Conservation (phyloP, 2,113 vertebrate species). For the Chroicocephalus ridibundus region DNA sequence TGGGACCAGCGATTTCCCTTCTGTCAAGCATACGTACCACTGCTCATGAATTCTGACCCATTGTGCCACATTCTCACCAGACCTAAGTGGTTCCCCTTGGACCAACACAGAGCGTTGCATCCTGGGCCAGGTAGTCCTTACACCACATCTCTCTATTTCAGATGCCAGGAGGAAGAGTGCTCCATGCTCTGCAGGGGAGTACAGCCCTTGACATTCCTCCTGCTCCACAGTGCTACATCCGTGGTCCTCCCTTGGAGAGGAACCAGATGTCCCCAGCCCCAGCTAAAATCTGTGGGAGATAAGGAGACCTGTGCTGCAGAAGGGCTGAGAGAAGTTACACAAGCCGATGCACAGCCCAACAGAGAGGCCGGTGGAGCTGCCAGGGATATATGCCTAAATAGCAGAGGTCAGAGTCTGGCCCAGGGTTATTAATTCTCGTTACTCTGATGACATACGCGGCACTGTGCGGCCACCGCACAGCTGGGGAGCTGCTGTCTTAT, state of each 20-base stretch:
- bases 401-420: constrained; percentile 46
- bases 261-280: neutral
- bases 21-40: accelerated
- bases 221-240: accelerated
- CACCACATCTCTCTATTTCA: neutral
- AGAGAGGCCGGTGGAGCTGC: neutral
- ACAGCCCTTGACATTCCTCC: neutral
- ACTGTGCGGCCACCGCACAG: constrained; percentile 40
- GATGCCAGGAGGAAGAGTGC: neutral
- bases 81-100: neutral
- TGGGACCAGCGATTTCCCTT: neutral
- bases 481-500: constrained; percentile 57
- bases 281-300: neutral
- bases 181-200: neutral
- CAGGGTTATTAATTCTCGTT: constrained; percentile 26
- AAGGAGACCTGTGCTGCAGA: neutral
- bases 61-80: neutral
- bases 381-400: neutral
- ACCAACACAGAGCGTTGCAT: neutral
- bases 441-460: neutral
- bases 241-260: neutral
- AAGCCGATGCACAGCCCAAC: neutral
- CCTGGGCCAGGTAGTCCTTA: neutral
- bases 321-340: neutral
- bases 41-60: neutral